These are phyloP conservation scores for Chrysogorgia sp. DNA, from an alignment of 92 coral and sea anemone species.

Conservation along the genomic window DNA sequence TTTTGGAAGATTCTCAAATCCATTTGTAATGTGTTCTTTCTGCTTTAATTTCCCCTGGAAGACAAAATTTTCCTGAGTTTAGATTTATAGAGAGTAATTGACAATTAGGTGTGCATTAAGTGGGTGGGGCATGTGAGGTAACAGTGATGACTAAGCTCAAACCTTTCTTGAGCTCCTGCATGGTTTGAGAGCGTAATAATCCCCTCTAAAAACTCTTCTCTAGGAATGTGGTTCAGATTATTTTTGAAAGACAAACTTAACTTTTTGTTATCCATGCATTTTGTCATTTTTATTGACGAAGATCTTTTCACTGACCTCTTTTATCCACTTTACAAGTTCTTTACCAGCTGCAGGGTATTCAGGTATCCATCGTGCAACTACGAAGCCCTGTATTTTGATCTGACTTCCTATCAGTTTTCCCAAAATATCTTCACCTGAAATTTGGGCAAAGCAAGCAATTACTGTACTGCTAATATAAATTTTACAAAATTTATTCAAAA, in stretches of 20 bases:
- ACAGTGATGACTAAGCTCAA: no score
- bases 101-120: no score
- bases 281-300: background rate
- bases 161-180: no score
- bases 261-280: background rate
- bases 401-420: slow-evolving; percentile 13
- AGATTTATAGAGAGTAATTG: no score
- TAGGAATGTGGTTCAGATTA: no score
- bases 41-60: slow-evolving; percentile 54
- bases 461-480: no score
- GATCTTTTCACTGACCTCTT: slow-evolving; percentile 25
- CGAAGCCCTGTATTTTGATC: slow-evolving; percentile 48
- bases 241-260: background rate
- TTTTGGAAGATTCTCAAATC: slow-evolving; percentile 65
- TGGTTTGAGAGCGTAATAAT: no score
- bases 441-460: background rate
- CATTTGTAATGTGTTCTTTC: slow-evolving; percentile 57
- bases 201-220: no score
- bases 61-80: background rate
- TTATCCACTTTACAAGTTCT: slow-evolving; percentile 51
- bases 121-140: no score
- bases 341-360: slow-evolving; percentile 48
- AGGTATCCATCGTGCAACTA: slow-evolving; percentile 10
- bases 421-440: slow-evolving; percentile 27
- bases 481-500: background rate